phyloP scores from a whole-genome alignment of 2,113 vertebrate genomes.

The Psittacus erithacus region DNA sequence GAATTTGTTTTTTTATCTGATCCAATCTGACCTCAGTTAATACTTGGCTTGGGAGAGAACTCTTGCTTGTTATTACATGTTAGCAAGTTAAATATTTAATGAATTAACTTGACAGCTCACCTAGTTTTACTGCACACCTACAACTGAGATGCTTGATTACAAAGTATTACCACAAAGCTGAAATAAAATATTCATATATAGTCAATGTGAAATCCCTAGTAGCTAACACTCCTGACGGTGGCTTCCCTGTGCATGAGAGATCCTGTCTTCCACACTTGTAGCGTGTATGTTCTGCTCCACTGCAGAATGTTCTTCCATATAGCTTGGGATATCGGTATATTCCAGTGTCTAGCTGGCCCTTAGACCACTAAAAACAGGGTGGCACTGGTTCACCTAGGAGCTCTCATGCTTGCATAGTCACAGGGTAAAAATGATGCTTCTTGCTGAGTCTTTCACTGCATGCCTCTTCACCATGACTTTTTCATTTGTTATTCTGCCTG shows the following conservation, averaged over 20 bases:
- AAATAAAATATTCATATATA: neutral
- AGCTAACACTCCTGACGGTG: neutral
- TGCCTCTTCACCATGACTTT: neutral
- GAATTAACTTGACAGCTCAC: neutral
- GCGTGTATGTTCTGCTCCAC: neutral
- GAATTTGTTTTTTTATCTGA: neutral
- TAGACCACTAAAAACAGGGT: neutral
- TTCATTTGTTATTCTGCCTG: neutral
- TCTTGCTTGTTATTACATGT: neutral
- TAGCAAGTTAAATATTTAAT: neutral
- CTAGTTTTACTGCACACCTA: neutral
- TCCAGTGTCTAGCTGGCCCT: neutral
- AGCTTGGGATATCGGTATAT: neutral
- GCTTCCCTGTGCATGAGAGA: neutral
- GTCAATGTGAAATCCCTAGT: neutral
- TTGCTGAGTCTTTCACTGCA: neutral
- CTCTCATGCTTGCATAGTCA: neutral
- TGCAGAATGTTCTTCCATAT: neutral
- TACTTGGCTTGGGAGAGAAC: neutral
- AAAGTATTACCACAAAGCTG: neutral
- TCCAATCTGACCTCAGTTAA: neutral
- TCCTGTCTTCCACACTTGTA: neutral
- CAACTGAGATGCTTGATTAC: neutral
- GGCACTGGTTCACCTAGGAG: neutral
- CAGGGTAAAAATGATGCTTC: neutral